phyloP scores from a whole-genome alignment of 53 echinoderm and acorn worm species.

The Paelopatides confundens region DNA sequence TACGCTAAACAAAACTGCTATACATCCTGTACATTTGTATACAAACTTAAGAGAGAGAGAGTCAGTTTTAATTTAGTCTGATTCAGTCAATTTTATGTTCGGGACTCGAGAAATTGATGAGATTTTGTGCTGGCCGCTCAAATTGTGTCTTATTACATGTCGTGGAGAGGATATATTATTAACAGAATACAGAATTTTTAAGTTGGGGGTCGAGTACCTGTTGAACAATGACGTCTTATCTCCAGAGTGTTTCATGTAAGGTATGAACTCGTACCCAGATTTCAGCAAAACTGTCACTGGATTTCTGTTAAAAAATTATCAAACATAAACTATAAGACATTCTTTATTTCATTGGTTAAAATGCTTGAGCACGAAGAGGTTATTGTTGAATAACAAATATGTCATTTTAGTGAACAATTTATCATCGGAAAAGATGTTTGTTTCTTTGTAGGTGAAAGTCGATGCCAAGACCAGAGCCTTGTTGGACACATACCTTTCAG shows the following conservation, averaged over 20 bases:
- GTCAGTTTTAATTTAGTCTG: no score
- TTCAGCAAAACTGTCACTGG: neutral
- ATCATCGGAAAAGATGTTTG: neutral
- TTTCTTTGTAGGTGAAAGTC: slow-evolving; percentile 88
- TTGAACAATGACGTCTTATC: neutral
- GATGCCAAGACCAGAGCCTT: slow-evolving; percentile 90
- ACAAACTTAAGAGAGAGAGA: no score
- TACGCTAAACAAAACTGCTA: no score
- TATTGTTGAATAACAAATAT: neutral
- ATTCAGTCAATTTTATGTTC: no score
- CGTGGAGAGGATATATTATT: no score
- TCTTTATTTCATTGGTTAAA: neutral
- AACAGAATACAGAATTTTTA: no score
- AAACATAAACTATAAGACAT: neutral
- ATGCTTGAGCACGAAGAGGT: neutral
- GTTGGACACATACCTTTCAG: slow-evolving; percentile 85
- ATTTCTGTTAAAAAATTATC: neutral
- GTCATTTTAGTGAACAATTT: neutral
- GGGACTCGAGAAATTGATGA: no score
- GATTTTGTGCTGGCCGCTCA: no score
- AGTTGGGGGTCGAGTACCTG: no score
- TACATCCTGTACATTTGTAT: no score
- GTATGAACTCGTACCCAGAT: neutral
- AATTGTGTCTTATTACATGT: no score
- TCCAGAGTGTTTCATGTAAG: neutral